Base-by-base conservation (phyloP, 2,888 invertebrate species). In the Dolomedes plantarius region DNA sequence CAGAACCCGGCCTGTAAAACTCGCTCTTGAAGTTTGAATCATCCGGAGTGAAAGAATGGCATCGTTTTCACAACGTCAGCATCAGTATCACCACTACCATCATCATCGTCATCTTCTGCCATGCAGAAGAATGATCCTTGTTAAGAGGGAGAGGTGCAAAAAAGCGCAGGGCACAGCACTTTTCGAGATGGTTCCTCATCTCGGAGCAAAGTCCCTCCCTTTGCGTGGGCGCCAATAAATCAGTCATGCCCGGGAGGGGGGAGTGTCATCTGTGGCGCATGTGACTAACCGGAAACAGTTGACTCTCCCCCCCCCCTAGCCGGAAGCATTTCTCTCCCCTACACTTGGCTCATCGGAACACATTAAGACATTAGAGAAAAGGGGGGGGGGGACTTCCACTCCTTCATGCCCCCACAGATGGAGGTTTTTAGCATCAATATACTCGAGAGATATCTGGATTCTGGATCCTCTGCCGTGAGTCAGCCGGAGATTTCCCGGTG, bases 221-320 rank as follows among this genome's bases (percentile, higher is more conserved):
- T 23, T 19, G 56, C 56, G 56, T 56, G 23, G 56, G 56, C 56
- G 56, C 23, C 56, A 23, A 56, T 56, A 56, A 56, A 56, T 56
- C 56, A 56, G 56, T 56, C 56, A 56, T 56, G 23, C 56, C 11
- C 16, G 5, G 41, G 2, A 16, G 16, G 11, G 46, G 46, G 56
- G 56, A 16, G 23, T 56, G 56, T 56, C 56, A 56, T 56, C 56
- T 56, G 56, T 56, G 56, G 56, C 23, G 56, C 56, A 56, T 56
- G 56, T 56, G 56, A 56, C 56, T 56, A 56, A 56, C 56, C 56
- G 56, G 56, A 56, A 56, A 56, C 56, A 56, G 56, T 56, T 56
- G 56, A 56, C 19, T 56, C 46, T 9, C 46, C 6, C 11, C 23
- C 23, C 56, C 41, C 41, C 41, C 56, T 16, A 6, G 56, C 56